Conservation (phyloP, 2,797 vertebrate species). For the Dallia pectoralis region DNA sequence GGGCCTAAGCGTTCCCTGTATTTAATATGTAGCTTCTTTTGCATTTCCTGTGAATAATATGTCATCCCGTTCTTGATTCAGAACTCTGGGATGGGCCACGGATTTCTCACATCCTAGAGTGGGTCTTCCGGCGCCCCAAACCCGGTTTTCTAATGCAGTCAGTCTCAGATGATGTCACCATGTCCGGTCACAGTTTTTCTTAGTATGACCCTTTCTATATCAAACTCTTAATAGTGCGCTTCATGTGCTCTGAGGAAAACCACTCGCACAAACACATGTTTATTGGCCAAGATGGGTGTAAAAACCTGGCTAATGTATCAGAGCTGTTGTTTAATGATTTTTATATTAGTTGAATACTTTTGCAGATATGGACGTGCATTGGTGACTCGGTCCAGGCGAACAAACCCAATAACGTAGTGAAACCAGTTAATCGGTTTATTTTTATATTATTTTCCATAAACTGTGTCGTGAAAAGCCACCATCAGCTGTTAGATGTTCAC, state of each 20-base stretch:
- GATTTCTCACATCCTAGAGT: neutral
- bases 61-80: neutral
- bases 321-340: neutral
- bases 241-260: neutral
- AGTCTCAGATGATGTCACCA: conserved; percentile 2
- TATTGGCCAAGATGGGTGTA: neutral
- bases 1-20: neutral
- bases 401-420: neutral
- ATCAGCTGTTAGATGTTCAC: conserved; percentile 11
- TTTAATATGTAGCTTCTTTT: neutral
- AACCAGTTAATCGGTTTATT: neutral
- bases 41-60: neutral
- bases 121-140: neutral
- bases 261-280: neutral
- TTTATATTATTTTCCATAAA: neutral
- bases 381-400: too few species aligned
- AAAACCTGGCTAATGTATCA: neutral
- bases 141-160: neutral
- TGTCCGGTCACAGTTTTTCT: neutral
- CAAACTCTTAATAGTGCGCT: neutral
- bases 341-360: too few species aligned
- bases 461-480: neutral
- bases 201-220: too few species aligned
- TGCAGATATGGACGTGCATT: too few species aligned
- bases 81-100: neutral